phyloP scores from a whole-genome alignment of 2,797 vertebrate species.

The Typhlichthys subterraneus region DNA sequence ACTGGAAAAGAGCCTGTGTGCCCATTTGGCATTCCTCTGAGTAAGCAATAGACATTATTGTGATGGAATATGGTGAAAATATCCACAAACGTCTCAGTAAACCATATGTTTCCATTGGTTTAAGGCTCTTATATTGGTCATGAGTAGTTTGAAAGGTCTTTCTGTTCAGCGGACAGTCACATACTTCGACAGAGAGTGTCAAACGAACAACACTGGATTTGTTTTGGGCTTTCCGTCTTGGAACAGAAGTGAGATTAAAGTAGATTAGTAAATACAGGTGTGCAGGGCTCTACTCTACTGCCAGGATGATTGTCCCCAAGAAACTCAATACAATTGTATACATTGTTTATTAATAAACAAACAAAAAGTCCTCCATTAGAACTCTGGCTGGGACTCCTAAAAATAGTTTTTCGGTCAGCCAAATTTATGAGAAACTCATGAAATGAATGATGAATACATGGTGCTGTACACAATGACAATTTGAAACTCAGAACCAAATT shows the following conservation, averaged over 20 bases:
- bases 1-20: slow-evolving; percentile 14
- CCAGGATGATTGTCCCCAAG: too few species aligned
- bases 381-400: slow-evolving; percentile 19
- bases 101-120: background rate
- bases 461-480: too few species aligned
- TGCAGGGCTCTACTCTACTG: slow-evolving; percentile 3
- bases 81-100: background rate
- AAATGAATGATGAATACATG: too few species aligned
- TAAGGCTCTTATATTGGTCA: background rate
- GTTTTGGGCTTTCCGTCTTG: background rate
- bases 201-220: slow-evolving; percentile 14
- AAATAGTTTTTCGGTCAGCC: background rate
- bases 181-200: slow-evolving; percentile 15
- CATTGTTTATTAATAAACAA: slow-evolving; percentile 17
- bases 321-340: too few species aligned
- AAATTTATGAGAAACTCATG: too few species aligned
- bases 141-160: slow-evolving; percentile 14
- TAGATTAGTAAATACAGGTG: slow-evolving; percentile 16
- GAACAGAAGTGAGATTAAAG: slow-evolving; percentile 3
- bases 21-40: slow-evolving; percentile 3
- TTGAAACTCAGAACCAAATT: too few species aligned
- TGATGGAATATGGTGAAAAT: slow-evolving; percentile 7
- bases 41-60: background rate
- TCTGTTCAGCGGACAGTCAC: slow-evolving; percentile 12
- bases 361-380: slow-evolving; percentile 1